Conservation (phyloP, 1,140 invertebrate genomes). For the Camponotus pennsylvanicus region DNA sequence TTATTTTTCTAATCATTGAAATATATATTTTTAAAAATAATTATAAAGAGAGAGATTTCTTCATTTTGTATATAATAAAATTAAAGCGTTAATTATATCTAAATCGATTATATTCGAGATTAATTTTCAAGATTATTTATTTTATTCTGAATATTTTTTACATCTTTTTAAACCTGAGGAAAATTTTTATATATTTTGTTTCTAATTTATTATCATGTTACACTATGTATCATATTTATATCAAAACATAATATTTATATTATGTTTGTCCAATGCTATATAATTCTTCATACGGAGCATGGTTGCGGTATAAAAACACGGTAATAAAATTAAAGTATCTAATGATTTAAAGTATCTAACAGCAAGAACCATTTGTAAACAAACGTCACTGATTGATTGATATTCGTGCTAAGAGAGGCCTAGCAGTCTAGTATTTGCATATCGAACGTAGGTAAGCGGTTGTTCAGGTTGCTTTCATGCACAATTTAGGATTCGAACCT, state of each 20-base stretch:
- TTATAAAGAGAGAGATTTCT: not conserved
- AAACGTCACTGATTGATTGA: not conserved
- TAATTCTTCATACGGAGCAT: not conserved
- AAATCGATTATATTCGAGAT: not conserved
- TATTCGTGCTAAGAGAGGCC: not conserved
- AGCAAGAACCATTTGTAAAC: not conserved
- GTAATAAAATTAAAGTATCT: not conserved
- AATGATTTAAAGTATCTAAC: not conserved
- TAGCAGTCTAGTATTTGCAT: constrained; percentile 71
- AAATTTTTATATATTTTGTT: not conserved
- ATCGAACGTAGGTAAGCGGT: constrained; percentile 63
- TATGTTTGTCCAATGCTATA: not conserved
- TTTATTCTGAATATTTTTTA: not conserved
- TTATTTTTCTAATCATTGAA: not conserved
- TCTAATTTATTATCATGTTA: not conserved
- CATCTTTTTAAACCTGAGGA: not conserved
- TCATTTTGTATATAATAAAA: not conserved
- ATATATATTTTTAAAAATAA: not conserved
- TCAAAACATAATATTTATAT: not conserved
- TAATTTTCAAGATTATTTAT: not conserved
- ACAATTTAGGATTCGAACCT: constrained; percentile 65
- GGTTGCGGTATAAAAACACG: not conserved
- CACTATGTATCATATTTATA: not conserved
- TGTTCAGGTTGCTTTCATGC: constrained; percentile 62
- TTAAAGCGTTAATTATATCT: not conserved